Evolutionary conservation across 2,797 vertebrate genomes (phyloP).

Genomic region (Masticophis lateralis): DNA sequence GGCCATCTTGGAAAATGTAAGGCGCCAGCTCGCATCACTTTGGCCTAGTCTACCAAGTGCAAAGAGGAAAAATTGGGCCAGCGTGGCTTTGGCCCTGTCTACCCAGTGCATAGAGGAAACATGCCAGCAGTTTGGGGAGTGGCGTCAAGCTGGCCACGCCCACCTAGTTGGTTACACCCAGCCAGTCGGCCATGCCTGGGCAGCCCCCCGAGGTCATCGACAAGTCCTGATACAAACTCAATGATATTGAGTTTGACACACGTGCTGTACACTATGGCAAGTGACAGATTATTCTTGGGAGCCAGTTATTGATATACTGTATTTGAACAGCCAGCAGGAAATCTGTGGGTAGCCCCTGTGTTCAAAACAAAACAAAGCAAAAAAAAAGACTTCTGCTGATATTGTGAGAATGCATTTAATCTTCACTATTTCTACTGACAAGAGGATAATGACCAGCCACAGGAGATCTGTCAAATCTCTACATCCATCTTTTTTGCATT

Average conservation of each 20-base stretch:
- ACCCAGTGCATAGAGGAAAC: no score
- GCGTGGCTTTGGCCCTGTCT: no score
- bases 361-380: slow-evolving; percentile 37
- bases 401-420: slow-evolving; percentile 58
- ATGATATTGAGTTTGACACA: no score
- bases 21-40: rapidly evolving
- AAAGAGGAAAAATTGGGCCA: no score
- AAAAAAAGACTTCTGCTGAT: not conserved
- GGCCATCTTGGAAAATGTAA: no score
- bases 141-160: no score
- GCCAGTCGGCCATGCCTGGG: no score
- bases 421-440: slow-evolving; percentile 54
- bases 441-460: slow-evolving; percentile 46
- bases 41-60: no score
- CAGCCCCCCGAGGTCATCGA: no score
- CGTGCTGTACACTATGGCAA: slow-evolving; percentile 29
- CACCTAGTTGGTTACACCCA: no score
- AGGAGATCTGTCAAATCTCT: slow-evolving; percentile 42
- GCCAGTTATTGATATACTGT: slow-evolving; percentile 42
- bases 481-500: slow-evolving; percentile 14
- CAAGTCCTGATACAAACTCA: no score
- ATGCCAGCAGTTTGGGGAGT: no score
- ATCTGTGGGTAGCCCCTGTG: slow-evolving; percentile 37
- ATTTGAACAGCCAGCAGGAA: slow-evolving; percentile 51
- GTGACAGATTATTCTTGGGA: slow-evolving; percentile 48